These are phyloP conservation scores for Drosophila cognata DNA, from an alignment of 2,888 invertebrate genomes.

Conservation along the genomic window DNA sequence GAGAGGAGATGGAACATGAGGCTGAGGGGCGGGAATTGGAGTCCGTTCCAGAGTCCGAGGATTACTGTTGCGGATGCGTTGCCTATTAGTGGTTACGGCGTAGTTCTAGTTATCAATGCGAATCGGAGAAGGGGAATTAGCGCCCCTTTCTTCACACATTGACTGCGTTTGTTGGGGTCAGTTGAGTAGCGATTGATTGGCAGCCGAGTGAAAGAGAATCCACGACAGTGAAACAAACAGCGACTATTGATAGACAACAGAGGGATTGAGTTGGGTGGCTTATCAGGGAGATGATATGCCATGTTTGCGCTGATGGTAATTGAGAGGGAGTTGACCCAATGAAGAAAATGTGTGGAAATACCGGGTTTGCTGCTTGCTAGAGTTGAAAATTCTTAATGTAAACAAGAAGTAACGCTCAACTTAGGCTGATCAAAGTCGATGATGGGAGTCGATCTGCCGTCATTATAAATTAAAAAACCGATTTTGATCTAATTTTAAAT, in stretches of 20 bases:
- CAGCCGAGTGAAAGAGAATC: constrained; percentile 44
- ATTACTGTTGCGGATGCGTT: constrained; percentile 59
- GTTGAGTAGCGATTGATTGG: constrained; percentile 52
- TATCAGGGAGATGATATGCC: background rate
- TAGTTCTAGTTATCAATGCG: constrained; percentile 63
- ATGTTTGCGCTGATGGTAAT: background rate
- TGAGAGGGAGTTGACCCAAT: background rate
- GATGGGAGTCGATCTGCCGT: background rate
- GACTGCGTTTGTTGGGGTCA: constrained; percentile 2
- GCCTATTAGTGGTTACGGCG: constrained; percentile 74
- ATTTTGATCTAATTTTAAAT: too few relatives aligned
- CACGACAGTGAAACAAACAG: constrained; percentile 26
- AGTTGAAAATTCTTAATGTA: too few relatives aligned
- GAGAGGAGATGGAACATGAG: constrained; percentile 21
- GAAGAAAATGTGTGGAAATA: background rate
- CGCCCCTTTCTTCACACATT: background rate
- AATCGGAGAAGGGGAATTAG: background rate
- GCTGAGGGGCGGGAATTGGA: background rate
- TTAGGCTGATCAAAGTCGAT: background rate
- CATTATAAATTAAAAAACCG: background rate
- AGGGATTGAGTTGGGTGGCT: background rate
- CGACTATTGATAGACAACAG: constrained; percentile 12
- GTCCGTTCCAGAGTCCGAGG: constrained; percentile 25
- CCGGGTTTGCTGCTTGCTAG: background rate
- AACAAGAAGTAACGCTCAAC: background rate